Evolutionary conservation across 2,888 invertebrate genomes (phyloP), one percentile per base, ranked within the genome.

Genomic region (Allacma fusca): DNA sequence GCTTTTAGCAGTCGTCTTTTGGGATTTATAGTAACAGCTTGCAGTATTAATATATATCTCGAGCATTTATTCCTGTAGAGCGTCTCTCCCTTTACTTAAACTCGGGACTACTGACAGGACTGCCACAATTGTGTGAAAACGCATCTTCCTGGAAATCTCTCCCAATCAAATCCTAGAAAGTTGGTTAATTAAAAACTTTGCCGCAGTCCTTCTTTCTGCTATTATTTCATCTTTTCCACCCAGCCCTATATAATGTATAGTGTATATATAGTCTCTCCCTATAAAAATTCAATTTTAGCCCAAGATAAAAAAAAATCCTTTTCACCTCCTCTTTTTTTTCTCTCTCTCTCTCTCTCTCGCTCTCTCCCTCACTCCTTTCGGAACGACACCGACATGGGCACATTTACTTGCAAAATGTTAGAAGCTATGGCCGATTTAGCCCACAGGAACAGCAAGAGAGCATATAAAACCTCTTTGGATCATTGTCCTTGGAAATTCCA

Each of bases 401-500:
- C 50, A 13, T 50, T 19, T 50, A 50, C 50, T 50, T 50, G 50
- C 50, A 16, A 16, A 50, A 50, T 50, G 16, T 50, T 50, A 12
- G 19, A 2, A 50, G 16, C 16, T 50, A 50, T 50, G 4, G 50
- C 50, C 50, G 19, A 50, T 50, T 13, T 50, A 50, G 50, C 50
- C 50, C 50, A 50, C 50, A 50, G 50, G 50, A 50, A 50, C 50
- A 50, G 4, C 7, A n/a, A 50, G 19, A 5, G n/a, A 50, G 50
- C 2, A 50, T 9, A 50, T n/a, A 50, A 50, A 50, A 19, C 50
- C n/a, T 13, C n/a, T 50, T 50, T 50, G 34, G 34, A 50, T 50
- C 50, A 50, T 50, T 50, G n/a, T 50, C 50, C 50, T 50, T 50
- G 50, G 50, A n/a, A 50, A 50, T 50, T 50, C 16, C n/a, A 50